A percentile compares a stretch with the other conserved stretches of the same genome.
Conservation (phyloP, 2,113 vertebrate genomes). For the Ifrita kowaldi region DNA sequence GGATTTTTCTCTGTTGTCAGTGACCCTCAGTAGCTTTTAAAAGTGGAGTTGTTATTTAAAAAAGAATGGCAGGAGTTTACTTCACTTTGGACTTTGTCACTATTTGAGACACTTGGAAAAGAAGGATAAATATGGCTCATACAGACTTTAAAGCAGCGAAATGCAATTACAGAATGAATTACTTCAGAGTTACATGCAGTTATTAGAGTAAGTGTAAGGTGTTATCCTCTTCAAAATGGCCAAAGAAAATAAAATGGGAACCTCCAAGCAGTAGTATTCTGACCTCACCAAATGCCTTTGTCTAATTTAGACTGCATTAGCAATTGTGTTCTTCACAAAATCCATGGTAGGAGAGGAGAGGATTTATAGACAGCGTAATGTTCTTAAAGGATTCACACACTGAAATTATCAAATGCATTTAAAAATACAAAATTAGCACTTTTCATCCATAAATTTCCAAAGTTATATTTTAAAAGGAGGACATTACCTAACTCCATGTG, state of each 20-base stretch:
- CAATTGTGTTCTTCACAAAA: constrained; percentile 15
- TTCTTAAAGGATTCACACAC: constrained; percentile 1
- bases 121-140: not conserved
- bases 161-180: not conserved
- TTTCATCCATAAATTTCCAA: constrained; percentile 38
- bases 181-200: not conserved
- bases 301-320: constrained; percentile 41
- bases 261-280: not conserved
- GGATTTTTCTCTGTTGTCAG: not conserved
- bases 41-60: not conserved
- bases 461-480: constrained; percentile 27
- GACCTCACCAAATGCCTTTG: constrained; percentile 33
- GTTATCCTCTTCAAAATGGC: not conserved
- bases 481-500: constrained; percentile 21
- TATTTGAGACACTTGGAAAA: not conserved
- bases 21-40: not conserved
- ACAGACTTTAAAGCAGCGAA: not conserved
- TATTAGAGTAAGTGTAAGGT: constrained; percentile 23
- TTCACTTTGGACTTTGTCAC: not conserved
- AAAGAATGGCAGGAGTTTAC: not conserved
- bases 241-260: constrained; percentile 32
- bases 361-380: constrained; percentile 31
- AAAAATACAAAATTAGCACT: constrained; percentile 52
- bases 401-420: constrained; percentile 39
- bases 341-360: not conserved